phyloP scores from a whole-genome alignment of 2,888 invertebrate species.

The Geotrupes spiniger region DNA sequence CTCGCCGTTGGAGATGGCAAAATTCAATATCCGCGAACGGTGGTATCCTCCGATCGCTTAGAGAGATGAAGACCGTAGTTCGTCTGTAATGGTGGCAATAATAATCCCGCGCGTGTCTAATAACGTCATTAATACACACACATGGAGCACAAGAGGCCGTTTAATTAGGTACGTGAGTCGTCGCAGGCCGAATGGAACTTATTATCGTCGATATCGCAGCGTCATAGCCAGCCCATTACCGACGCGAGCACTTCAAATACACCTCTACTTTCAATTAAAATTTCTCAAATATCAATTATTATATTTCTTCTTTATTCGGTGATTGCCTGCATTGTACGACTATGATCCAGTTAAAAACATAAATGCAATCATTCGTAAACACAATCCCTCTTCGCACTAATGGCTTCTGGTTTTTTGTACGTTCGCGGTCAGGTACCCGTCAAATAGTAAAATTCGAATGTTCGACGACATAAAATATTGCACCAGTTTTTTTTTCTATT shows the following conservation, averaged over 20 bases:
- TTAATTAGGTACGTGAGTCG: constrained; percentile 44
- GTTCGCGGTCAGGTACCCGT: no score
- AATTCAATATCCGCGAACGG: neutral
- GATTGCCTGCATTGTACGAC: constrained; percentile 19
- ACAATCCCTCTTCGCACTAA: no score
- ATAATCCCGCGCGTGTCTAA: constrained; percentile 36
- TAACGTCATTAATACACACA: constrained; percentile 38
- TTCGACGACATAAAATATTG: no score
- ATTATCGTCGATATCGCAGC: constrained; percentile 37
- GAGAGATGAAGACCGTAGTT: constrained; percentile 4
- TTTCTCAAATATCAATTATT: constrained; percentile 33
- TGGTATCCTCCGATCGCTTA: neutral
- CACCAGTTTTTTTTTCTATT: no score
- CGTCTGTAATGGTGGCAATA: constrained; percentile 17
- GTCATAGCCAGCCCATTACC: constrained; percentile 35
- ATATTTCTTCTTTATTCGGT: constrained; percentile 25
- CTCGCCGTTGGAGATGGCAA: neutral
- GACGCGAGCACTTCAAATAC: constrained; percentile 23
- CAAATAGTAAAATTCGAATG: no score
- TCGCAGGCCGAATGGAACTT: constrained; percentile 38
- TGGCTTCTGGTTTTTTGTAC: no score
- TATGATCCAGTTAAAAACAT: neutral
- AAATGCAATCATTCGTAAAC: no score
- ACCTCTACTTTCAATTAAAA: constrained; percentile 33
- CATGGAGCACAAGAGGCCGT: constrained; percentile 22